Evolutionary conservation across 2,113 vertebrate species (phyloP), one percentile per base, ranked within the genome.

Genomic region (Hypocryptadius cinnamomeus): DNA sequence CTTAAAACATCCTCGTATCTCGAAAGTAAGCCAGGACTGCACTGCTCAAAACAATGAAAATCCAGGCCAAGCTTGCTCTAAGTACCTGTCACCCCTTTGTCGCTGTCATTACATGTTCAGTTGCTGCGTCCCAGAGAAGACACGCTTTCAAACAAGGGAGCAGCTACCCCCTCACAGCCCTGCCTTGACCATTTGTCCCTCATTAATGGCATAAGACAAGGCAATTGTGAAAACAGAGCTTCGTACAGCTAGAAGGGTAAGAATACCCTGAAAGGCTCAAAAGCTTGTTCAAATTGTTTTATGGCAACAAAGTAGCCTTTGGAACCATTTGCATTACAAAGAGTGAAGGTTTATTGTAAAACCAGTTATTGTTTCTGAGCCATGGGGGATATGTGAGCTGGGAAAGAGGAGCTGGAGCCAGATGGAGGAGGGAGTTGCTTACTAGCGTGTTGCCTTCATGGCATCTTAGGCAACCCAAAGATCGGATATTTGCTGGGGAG

Each of bases 301-400:
- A 68, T 78, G 72, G 81, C 54, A 79, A 69, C 3, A 8, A 92
- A 87, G 30, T 28, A 80, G 31, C 59, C 76, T 88, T 83, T 87
- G 72, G 89, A 85, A 80, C n/a, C 0, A 47, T 91, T 92, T 82
- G 56, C 73, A 78, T 92, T 91, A 23, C 76, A 91, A 87, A 87
- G 24, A 87, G 70, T 65, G 84, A 82, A 94, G 87, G 70, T 85
- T 94, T 92, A 64, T 63, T 89, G 87, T 77, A 59, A 78, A 79
- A 70, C 11, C 24, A 56, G 74, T 70, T 73, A 82, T 70, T 91
- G 76, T 87, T 79, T 87, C 76, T 88, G 87, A 88, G 60, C 87
- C 82, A 24, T 31, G 8, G 85, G 53, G 12, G 12, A 50, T 63
- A 48, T 74, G 39, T 70, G 35, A 92, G 35, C 33, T 19, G 39